Evolutionary conservation across 1,140 invertebrate genomes (phyloP).

Genomic region (Zaprionus ornatus): DNA sequence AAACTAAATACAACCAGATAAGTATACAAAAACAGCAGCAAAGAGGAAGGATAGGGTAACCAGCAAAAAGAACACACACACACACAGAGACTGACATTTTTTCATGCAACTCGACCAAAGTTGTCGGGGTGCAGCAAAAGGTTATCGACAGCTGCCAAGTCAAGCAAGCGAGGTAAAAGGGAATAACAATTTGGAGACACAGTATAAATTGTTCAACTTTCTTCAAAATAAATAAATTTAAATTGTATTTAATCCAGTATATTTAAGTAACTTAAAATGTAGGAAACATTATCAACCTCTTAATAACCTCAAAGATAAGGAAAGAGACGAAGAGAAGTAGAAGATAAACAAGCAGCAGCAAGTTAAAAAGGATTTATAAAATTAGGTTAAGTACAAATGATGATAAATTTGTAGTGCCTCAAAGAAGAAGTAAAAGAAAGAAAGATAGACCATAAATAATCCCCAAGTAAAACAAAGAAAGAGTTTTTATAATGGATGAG

Average conservation of each 20-base stretch:
- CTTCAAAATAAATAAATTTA: not conserved
- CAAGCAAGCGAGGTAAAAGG: not conserved
- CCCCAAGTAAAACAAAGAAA: not conserved
- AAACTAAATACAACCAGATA: conserved; percentile 77
- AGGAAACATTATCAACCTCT: too few species aligned
- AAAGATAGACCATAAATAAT: not conserved
- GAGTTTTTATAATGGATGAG: conserved; percentile 1
- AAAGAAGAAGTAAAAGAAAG: not conserved
- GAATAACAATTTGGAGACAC: not conserved
- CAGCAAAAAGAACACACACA: conserved; percentile 29
- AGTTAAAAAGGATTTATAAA: conserved; percentile 37
- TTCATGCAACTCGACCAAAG: conserved; percentile 37
- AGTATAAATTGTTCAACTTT: not conserved
- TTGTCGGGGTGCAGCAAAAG: conserved; percentile 36
- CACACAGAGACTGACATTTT: conserved; percentile 51
- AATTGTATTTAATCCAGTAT: not conserved
- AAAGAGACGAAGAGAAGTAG: conserved; percentile 26
- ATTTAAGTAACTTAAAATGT: not conserved
- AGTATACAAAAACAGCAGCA: conserved; percentile 26
- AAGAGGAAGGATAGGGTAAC: conserved; percentile 8
- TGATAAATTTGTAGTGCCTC: conserved; percentile 16
- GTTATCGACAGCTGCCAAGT: conserved; percentile 34
- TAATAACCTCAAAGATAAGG: conserved; percentile 25
- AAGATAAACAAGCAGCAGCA: conserved; percentile 3
- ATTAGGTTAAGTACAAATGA: conserved; percentile 19